phyloP scores from a whole-genome alignment of 2,113 vertebrate species.

The Passerina amoena region DNA sequence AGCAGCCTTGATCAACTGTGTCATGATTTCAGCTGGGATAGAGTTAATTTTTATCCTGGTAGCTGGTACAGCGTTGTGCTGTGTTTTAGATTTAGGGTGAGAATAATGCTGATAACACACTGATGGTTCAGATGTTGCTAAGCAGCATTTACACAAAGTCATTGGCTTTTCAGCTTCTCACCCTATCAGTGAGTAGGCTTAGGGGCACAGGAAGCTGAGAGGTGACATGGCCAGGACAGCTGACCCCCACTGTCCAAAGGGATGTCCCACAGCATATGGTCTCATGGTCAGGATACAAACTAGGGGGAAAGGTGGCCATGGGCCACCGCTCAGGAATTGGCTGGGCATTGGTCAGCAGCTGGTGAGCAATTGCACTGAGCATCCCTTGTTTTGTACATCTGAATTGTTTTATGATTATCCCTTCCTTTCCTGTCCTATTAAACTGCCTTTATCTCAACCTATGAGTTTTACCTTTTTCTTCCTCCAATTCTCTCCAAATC shows the following conservation, averaged over 20 bases:
- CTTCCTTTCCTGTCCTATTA: not conserved
- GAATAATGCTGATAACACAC: not conserved
- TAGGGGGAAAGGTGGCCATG: not conserved
- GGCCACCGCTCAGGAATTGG: not conserved
- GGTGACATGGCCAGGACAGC: not conserved
- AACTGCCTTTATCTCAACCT: not conserved
- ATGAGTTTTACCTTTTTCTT: not conserved
- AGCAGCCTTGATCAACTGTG: not conserved
- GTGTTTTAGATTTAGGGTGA: not conserved
- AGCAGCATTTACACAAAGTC: not conserved
- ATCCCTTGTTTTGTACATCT: not conserved
- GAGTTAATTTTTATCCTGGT: not conserved
- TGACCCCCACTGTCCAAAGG: not conserved
- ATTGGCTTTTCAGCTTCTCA: not conserved
- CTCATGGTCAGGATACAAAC: not conserved
- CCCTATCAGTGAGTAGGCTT: not conserved
- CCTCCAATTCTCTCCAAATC: not conserved
- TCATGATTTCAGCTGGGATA: not conserved
- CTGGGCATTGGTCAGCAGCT: not conserved
- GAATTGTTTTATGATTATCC: not conserved
- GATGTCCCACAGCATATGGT: not conserved
- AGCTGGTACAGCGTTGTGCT: not conserved
- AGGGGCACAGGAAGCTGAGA: not conserved
- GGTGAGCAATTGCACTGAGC: not conserved
- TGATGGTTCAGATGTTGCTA: not conserved